Evolutionary conservation across 2,113 vertebrate genomes (phyloP), one percentile per base, ranked within the genome.

Genomic region (Nicator chloris): DNA sequence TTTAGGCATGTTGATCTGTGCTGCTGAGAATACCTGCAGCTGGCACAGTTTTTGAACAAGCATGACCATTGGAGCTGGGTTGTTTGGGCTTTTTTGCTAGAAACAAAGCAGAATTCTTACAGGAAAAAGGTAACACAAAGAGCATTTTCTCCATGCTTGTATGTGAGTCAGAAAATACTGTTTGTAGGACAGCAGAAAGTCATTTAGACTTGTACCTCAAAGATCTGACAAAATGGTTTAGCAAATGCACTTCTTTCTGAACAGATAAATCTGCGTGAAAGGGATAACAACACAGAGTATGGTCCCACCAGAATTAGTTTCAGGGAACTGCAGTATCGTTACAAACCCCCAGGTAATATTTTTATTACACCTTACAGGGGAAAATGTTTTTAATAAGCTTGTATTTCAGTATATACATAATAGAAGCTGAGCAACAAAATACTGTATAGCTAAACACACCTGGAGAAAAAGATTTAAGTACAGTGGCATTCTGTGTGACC

Each of bases 281-380:
- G 97, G 4, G 91, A 97, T 15, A 90, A 89, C 20, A 92, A n/a
- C 70, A 98, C 97, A 86, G 98, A 98, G 69, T 98, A 98, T 49
- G 97, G 97, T 82, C 98, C 98, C 27, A 73, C 96, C 89, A 99
- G 97, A 97, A 93, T 99, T 65, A 98, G 96, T 95, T 88, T 99
- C 45, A 96, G 77, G 61, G 97, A 97, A 76, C 98, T 98, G 51
- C 92, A 95, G 44, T 63, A 94, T 70, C 45, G 86, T 33, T 94
- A 71, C 79, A 97, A 93, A 95, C 64, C 65, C 26, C 69, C 92
- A 97, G 98, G 98, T 98, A 98, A 96, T 40, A 31, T 57, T 88
- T 82, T 75, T 59, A 53, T 89, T 87, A 81, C 16, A 64, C 6
- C 19, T 79, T 63, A 71, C 23, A 57, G 35, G 60, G 10, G 33